Evolutionary conservation across 2,888 invertebrate species (phyloP).

Genomic region (Hedychridium roseum): DNA sequence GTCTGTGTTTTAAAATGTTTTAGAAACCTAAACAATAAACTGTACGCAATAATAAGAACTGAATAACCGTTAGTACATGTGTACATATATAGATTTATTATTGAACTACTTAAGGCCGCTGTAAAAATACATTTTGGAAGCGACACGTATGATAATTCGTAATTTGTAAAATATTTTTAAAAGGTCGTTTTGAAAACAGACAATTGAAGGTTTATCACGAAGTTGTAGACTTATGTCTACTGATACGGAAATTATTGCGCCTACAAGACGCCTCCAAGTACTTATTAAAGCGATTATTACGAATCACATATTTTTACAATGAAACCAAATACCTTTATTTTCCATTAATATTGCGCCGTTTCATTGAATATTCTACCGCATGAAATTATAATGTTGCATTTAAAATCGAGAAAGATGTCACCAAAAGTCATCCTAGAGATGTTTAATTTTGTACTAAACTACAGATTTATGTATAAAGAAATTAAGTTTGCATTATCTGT

Average conservation of each 20-base stretch:
- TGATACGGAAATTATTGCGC: slow-evolving; percentile 17
- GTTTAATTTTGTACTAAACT: slow-evolving; percentile 36
- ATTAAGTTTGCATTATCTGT: slow-evolving; percentile 33
- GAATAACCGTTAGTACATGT: slow-evolving; percentile 37
- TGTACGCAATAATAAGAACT: slow-evolving; percentile 35
- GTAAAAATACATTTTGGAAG: slow-evolving; percentile 28
- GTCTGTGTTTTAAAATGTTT: slow-evolving; percentile 32
- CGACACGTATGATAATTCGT: slow-evolving; percentile 23
- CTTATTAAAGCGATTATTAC: slow-evolving; percentile 11
- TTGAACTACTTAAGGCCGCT: too few species aligned
- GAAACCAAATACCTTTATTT: slow-evolving; percentile 15
- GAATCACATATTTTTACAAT: slow-evolving; percentile 35
- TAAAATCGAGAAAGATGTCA: slow-evolving; percentile 18
- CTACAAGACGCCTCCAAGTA: slow-evolving; percentile 1
- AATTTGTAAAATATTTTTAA: slow-evolving; percentile 31
- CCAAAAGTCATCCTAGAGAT: slow-evolving; percentile 21
- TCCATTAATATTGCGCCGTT: slow-evolving; percentile 10
- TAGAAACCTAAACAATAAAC: slow-evolving; percentile 29
- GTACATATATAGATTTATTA: slow-evolving; percentile 33
- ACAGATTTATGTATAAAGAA: slow-evolving; percentile 28
- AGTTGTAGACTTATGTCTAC: slow-evolving; percentile 14
- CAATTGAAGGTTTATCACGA: slow-evolving; percentile 12
- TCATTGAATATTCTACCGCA: slow-evolving; percentile 20
- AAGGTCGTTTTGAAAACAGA: slow-evolving; percentile 18
- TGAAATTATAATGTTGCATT: slow-evolving; percentile 29